Percentiles rank a stretch among this genome's conserved stretches.
Evolutionary conservation across 2,888 invertebrate species (phyloP).

Genomic region (Dasypogon diadema): DNA sequence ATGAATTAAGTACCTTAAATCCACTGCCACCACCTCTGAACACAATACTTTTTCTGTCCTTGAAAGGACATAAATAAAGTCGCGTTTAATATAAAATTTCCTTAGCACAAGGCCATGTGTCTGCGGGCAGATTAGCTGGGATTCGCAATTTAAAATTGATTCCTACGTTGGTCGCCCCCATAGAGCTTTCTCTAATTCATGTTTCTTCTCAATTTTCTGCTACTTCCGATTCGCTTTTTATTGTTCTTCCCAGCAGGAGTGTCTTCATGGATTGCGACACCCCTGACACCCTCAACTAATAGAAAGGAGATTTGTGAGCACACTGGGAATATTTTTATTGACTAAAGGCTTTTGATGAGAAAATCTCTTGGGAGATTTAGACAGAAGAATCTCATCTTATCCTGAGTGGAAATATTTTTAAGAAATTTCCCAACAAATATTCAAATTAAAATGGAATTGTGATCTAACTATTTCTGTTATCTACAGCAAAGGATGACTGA

Average conservation of each 20-base stretch:
- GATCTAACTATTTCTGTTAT: no score
- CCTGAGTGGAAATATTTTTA: no score
- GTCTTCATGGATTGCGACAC: background rate
- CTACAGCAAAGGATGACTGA: no score
- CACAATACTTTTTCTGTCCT: background rate
- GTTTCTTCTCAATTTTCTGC: slow-evolving; percentile 20
- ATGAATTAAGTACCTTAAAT: slow-evolving; percentile 29
- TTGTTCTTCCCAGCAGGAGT: background rate
- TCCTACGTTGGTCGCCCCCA: background rate
- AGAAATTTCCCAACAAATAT: no score
- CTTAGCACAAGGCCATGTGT: background rate
- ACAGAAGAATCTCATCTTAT: no score
- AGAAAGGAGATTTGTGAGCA: background rate
- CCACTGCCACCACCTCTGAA: background rate
- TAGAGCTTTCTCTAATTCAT: slow-evolving; percentile 5
- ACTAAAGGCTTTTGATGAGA: background rate
- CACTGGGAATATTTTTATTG: background rate
- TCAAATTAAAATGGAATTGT: no score
- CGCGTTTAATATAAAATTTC: slow-evolving; percentile 27
- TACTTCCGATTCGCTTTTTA: background rate
- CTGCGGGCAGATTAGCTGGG: slow-evolving; percentile 8
- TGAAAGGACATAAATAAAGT: background rate
- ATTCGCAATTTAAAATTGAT: slow-evolving; percentile 24
- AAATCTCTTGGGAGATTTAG: no score
- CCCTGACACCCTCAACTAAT: slow-evolving; percentile 1